Conservation (phyloP, 2,888 invertebrate species). For the Lasioglossum figueresi region DNA sequence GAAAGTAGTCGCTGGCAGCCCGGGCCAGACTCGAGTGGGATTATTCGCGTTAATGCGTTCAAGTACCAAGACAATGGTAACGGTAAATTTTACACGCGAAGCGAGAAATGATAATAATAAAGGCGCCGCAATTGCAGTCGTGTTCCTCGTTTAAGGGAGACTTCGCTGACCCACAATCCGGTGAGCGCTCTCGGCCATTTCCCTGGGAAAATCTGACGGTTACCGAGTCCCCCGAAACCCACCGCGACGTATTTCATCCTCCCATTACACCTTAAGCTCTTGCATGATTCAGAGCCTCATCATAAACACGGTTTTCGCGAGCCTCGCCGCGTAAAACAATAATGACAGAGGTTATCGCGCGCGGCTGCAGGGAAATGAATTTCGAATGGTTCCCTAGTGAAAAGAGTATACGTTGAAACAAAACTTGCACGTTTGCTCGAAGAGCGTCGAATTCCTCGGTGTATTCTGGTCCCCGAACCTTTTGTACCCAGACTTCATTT, state of each 20-base stretch:
- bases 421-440: not conserved
- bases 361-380: conserved; percentile 13
- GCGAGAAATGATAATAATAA: conserved; percentile 9
- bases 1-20: not conserved
- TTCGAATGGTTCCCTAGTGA: not conserved
- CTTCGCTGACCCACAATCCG: conserved; percentile 12
- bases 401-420: conserved; percentile 1
- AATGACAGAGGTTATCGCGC: conserved; percentile 4
- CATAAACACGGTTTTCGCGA: conserved; percentile 32
- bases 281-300: conserved; percentile 29
- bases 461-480: not conserved
- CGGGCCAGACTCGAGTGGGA: not conserved
- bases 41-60: conserved; percentile 4
- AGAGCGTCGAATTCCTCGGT: not conserved
- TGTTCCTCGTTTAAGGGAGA: conserved; percentile 8
- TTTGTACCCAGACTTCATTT: not conserved
- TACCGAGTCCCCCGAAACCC: conserved; percentile 2
- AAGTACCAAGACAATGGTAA: conserved; percentile 4
- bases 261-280: conserved; percentile 32
- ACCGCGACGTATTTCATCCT: conserved; percentile 20
- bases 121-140: conserved; percentile 6
- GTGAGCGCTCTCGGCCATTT: not conserved
- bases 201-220: conserved; percentile 20
- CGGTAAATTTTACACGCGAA: not conserved
- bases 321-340: conserved; percentile 25